These are phyloP conservation scores for Patagioenas fasciata DNA, from an alignment of 2,113 vertebrate species.

Conservation along the genomic window DNA sequence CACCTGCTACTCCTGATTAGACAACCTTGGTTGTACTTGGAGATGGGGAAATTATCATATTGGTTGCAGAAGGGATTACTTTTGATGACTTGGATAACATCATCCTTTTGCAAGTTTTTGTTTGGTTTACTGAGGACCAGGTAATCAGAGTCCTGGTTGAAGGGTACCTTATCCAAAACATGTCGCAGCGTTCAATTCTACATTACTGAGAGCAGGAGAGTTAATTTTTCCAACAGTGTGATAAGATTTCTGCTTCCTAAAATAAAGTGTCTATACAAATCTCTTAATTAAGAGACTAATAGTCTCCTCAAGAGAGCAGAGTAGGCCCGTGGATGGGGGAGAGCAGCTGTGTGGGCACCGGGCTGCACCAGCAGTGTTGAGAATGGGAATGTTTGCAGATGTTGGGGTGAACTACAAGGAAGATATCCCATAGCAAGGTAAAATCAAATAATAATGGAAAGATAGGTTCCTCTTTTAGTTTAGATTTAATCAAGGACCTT, in stretches of 20 bases:
- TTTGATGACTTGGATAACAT: neutral
- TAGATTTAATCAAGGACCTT: neutral
- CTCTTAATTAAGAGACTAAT: neutral
- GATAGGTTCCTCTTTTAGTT: neutral
- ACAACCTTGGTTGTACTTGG: neutral
- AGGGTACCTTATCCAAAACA: neutral
- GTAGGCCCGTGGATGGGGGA: neutral
- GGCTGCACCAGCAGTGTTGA: neutral
- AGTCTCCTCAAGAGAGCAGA: neutral
- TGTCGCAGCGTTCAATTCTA: neutral
- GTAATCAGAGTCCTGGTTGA: neutral
- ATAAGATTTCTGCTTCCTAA: neutral
- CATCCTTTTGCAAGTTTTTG: neutral
- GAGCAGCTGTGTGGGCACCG: neutral
- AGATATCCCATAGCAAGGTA: neutral
- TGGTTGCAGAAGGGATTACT: neutral
- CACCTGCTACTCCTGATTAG: neutral
- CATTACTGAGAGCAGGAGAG: neutral
- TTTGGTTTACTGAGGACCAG: neutral
- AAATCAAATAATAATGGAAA: neutral
- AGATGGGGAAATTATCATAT: neutral
- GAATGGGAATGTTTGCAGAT: neutral
- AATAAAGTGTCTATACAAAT: neutral
- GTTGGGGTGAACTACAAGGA: neutral
- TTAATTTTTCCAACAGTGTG: neutral